A percentile compares a stretch with the other conserved stretches of the same genome.
Conservation (phyloP, 2,888 invertebrate genomes). For the Lasioglossum vierecki region DNA sequence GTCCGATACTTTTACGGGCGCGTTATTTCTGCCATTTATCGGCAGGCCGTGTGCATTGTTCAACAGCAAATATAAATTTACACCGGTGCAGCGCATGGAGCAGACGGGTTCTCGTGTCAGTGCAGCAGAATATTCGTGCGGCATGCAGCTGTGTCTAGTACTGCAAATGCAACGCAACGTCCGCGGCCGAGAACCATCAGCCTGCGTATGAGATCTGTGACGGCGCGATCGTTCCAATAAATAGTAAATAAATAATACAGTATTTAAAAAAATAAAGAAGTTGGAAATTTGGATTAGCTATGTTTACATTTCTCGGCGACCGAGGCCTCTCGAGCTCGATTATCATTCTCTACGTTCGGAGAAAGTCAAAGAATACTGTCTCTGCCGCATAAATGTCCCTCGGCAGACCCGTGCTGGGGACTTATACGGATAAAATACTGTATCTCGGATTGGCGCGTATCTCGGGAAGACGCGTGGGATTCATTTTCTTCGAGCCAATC, state of each 20-base stretch:
- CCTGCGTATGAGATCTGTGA: constrained; percentile 44
- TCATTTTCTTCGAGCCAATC: constrained; percentile 26
- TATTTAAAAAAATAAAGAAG: too few species aligned
- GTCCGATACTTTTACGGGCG: neutral
- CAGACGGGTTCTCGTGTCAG: constrained; percentile 8
- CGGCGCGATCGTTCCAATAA: constrained; percentile 12
- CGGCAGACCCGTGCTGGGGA: too few species aligned
- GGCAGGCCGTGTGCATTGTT: neutral
- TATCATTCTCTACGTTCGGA: too few species aligned
- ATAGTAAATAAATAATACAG: constrained; percentile 33
- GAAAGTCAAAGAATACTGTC: too few species aligned
- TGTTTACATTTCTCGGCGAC: too few species aligned
- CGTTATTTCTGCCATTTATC: constrained; percentile 1
- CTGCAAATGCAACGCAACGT: neutral
- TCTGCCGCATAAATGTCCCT: too few species aligned
- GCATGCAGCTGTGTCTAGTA: constrained; percentile 25
- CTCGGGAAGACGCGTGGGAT: constrained; percentile 9
- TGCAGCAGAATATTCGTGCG: constrained; percentile 15
- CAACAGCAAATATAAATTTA: constrained; percentile 43
- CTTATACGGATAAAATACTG: too few species aligned
- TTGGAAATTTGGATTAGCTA: too few species aligned
- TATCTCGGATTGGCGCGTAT: neutral
- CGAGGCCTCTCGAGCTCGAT: too few species aligned
- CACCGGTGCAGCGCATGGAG: constrained; percentile 44
- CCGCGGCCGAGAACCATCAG: constrained; percentile 39